Conservation (phyloP, 2,113 vertebrate species). For the Prionailurus viverrinus region DNA sequence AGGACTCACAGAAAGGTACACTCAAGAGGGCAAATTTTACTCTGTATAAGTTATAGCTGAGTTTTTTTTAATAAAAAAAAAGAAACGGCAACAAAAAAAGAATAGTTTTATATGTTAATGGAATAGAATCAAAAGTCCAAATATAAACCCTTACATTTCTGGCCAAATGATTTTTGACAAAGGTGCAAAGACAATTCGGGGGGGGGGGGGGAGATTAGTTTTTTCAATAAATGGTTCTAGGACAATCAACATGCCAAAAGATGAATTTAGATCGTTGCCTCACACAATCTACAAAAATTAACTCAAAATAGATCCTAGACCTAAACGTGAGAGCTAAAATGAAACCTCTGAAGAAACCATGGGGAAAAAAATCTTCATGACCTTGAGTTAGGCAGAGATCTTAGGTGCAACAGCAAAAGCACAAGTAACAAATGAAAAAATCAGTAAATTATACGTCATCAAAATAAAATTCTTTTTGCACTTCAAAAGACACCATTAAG, state of each 20-base stretch:
- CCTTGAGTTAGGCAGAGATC: neutral
- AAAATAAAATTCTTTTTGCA: neutral
- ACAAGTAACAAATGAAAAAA: conserved; percentile 19
- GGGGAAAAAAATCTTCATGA: neutral
- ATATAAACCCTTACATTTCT: conserved; percentile 46
- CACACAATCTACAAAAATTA: neutral
- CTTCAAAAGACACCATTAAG: neutral
- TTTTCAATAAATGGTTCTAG: neutral
- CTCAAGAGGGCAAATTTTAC: neutral
- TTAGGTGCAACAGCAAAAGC: conserved; percentile 22
- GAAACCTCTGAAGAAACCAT: conserved; percentile 14
- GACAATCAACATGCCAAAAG: neutral
- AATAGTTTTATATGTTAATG: neutral
- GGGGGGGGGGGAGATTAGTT: neutral
- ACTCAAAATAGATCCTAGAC: neutral
- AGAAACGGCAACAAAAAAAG: neutral
- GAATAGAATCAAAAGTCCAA: neutral
- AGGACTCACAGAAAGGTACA: neutral
- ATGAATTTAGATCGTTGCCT: conserved; percentile 8
- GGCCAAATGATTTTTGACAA: conserved; percentile 10
- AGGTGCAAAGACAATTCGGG: neutral
- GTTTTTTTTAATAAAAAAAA: neutral
- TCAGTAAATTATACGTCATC: neutral
- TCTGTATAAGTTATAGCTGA: neutral
- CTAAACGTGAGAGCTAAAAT: conserved; percentile 11